Evolutionary conservation across 2,888 invertebrate species (phyloP), one percentile per base, ranked within the genome.

Genomic region (Parnassius mnemosyne): DNA sequence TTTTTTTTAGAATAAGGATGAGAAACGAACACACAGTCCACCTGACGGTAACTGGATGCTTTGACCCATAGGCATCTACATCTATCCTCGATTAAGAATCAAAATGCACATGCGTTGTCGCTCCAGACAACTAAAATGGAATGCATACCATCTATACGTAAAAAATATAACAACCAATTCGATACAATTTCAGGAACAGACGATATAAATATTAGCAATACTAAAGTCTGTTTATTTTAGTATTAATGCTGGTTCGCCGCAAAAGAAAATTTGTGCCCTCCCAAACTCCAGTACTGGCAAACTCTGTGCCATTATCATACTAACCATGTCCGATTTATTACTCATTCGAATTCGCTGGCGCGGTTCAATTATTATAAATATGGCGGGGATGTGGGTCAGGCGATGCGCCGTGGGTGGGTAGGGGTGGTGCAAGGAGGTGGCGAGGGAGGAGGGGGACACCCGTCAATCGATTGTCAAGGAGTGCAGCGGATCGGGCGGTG

Each of bases 391-490:
- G 84, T 90, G 88, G 90, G 90, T 89, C 89, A 87, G 81, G 76
- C 72, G 75, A 71, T 76, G 77, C 78, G 78, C 72, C 75, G 64
- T 7, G 72, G 75, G 72, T 69, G n/a, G 44, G 70, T 70, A 71
- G 68, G 65, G 66, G 61, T 65, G 73, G 71, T 69, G 63, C 71
- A 65, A 53, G 60, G 61, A 61, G 65, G 71, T 63, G 67, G 66
- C 64, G 60, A 60, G 69, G 67, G 55, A 63, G 61, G 58, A 53
- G 77, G 79, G 76, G 79, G 87, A 81, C 87, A 85, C 89, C 89
- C 91, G 91, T 92, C 92, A 92, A 92, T 92, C 92, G 92, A 92
- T 92, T 92, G 89, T 89, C 89, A 89, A 89, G 86, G 84, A 85
- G 86, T 83, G 86, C 84, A 84, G 74, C 74, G 76, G 84, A 85